These are phyloP conservation scores for Helicoverpa armigera DNA, from an alignment of 1,140 invertebrate genomes.

Conservation along the genomic window DNA sequence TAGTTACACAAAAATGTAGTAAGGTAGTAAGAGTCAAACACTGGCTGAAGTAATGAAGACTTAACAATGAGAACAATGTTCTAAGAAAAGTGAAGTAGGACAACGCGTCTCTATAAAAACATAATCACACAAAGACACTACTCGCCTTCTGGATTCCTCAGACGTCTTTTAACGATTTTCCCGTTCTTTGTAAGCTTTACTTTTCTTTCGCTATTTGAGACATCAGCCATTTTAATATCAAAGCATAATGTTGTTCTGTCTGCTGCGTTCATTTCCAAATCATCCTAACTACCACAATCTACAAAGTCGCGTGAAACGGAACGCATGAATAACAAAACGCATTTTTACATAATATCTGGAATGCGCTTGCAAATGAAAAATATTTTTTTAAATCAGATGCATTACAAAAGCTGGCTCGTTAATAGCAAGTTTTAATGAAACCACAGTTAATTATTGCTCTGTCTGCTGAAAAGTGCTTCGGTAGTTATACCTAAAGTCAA, in stretches of 20 bases:
- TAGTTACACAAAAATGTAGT: slow-evolving; percentile 75
- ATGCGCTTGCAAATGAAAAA: too few relatives aligned
- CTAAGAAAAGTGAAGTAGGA: neutral
- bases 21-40: slow-evolving; percentile 85
- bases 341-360: neutral
- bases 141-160: slow-evolving; percentile 84
- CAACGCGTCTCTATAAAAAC: neutral
- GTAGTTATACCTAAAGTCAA: too few relatives aligned
- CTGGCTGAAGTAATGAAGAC: slow-evolving; percentile 52
- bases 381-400: too few relatives aligned
- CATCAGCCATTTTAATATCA: slow-evolving; percentile 86
- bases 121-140: slow-evolving; percentile 27
- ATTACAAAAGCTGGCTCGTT: too few relatives aligned
- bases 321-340: slow-evolving; percentile 10
- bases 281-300: slow-evolving; percentile 53
- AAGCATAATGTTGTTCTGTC: slow-evolving; percentile 56
- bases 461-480: too few relatives aligned
- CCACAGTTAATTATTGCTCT: too few relatives aligned
- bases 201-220: slow-evolving; percentile 83
- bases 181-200: slow-evolving; percentile 82
- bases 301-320: slow-evolving; percentile 12
- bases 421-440: too few relatives aligned
- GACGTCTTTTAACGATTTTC: slow-evolving; percentile 82
- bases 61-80: slow-evolving; percentile 12
- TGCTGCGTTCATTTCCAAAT: slow-evolving; percentile 49